Percentiles rank a stretch among this genome's conserved stretches.
Evolutionary conservation across 35 echinoderm and acorn worm species (phyloP).

Genomic region (Apostichopus japonicus): DNA sequence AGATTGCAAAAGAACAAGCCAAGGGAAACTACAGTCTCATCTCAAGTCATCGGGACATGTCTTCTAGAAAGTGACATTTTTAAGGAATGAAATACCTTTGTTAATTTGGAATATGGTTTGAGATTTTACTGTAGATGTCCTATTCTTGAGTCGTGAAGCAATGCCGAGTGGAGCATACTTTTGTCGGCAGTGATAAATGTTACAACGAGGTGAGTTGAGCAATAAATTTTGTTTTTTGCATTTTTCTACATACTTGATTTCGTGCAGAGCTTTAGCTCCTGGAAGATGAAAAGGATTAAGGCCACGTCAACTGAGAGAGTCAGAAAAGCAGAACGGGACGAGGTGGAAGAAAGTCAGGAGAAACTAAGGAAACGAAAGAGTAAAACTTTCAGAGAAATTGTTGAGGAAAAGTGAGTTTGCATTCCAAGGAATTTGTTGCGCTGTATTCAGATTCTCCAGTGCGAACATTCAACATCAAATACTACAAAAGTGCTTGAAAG

Average conservation of each 20-base stretch:
- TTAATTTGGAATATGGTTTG: too few species aligned
- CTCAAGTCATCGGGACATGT: too few species aligned
- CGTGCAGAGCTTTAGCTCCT: slow-evolving; percentile 62
- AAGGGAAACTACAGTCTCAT: too few species aligned
- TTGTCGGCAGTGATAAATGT: too few species aligned
- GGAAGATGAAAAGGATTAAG: slow-evolving; percentile 60
- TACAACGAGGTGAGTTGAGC: neutral
- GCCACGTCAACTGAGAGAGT: slow-evolving; percentile 58
- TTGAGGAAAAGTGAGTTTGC: slow-evolving; percentile 70
- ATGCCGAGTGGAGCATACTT: too few species aligned
- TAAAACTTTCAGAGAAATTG: slow-evolving; percentile 69
- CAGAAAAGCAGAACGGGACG: slow-evolving; percentile 62
- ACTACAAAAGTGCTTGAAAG: neutral
- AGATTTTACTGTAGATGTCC: too few species aligned
- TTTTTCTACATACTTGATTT: slow-evolving; percentile 8
- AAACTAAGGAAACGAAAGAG: slow-evolving; percentile 44
- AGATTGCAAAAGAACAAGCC: too few species aligned
- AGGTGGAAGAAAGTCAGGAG: slow-evolving; percentile 43
- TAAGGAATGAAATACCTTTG: too few species aligned
- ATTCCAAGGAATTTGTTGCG: neutral
- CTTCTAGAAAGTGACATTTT: too few species aligned
- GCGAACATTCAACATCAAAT: neutral
- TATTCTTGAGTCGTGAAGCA: too few species aligned
- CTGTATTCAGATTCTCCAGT: neutral
- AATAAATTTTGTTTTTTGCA: neutral